Base-by-base conservation (phyloP, 1,140 invertebrate species). In the Aphelinus certus region DNA sequence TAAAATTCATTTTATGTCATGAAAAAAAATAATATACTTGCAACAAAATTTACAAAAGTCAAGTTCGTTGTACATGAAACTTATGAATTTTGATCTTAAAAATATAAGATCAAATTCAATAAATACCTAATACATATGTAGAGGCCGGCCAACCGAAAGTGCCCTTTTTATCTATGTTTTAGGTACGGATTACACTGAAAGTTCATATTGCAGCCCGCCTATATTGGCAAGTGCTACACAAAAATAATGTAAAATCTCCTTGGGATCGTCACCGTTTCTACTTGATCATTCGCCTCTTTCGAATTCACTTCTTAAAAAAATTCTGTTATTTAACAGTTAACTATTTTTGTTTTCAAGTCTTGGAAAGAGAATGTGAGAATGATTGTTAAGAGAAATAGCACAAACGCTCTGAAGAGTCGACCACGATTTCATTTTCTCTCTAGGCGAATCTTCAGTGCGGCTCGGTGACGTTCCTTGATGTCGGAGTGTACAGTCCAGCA, bases 161-260 rank as follows among this genome's bases (percentile, higher is more conserved):
- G 77, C 81, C 80, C 83, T 82, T 84, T 83, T 86, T 84, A 83
- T 83, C 83, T 85, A 86, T 81, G 85, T 85, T 86, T 83, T 87
- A 87, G 87, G 87, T 87, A 88, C 83, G 83, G 85, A 87, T 86
- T 85, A 84, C 81, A 86, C 79, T 84, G 81, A 76, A 73, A 55
- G 51, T 84, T 82, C 78, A 81, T 64, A 83, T 79, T 78, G 83
- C 85, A 84, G 85, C 85, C 83, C 84, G 80, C 80, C 83, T 86
- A 85, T 83, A 7, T 64, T 43, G 3, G 49, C 65, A 67, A 9
- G 60, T 58, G 73, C 9, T 72, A 46, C 53, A 71, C 46, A 65
- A 58, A 58, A 43, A 60, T 9, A 63, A 7, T 47, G 51, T 43
- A 74, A 55, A 61, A 42, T 57, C 48, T 68, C 57, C 49, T 58